phyloP scores from a whole-genome alignment of 2,797 vertebrate species.

The Artibeus lituratus region DNA sequence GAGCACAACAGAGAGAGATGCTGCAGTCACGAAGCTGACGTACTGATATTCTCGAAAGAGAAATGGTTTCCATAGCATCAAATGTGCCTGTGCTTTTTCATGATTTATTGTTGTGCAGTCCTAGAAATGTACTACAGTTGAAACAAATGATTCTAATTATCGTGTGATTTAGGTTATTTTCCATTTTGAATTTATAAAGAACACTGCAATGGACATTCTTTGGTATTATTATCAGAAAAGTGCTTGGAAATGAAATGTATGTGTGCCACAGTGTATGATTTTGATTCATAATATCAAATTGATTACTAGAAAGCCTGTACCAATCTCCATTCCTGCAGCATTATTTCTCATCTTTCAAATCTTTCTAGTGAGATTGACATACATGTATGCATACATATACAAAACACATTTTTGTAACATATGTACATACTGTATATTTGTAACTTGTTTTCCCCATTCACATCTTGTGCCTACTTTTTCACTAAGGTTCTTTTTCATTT shows the following conservation, averaged over 20 bases:
- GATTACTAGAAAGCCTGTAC: neutral
- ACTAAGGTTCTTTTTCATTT: neutral
- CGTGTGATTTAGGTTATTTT: neutral
- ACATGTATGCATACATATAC: neutral
- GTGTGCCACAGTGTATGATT: neutral
- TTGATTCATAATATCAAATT: neutral
- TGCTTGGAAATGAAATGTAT: neutral
- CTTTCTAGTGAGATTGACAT: neutral
- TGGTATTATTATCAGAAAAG: neutral
- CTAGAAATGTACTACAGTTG: neutral
- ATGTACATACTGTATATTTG: neutral
- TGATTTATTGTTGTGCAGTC: neutral
- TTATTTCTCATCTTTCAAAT: neutral
- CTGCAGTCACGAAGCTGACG: neutral
- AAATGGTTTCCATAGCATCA: neutral
- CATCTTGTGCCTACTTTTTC: neutral
- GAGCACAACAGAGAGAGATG: neutral
- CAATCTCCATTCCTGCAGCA: neutral
- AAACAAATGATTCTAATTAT: neutral
- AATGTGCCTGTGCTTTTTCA: neutral
- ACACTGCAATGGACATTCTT: neutral
- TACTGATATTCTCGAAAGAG: neutral
- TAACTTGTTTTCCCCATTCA: neutral
- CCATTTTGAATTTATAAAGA: neutral
- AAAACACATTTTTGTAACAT: neutral